Evolutionary conservation across 2,113 vertebrate genomes (phyloP), one percentile per base, ranked within the genome.

Genomic region (Psittacara wagleri): DNA sequence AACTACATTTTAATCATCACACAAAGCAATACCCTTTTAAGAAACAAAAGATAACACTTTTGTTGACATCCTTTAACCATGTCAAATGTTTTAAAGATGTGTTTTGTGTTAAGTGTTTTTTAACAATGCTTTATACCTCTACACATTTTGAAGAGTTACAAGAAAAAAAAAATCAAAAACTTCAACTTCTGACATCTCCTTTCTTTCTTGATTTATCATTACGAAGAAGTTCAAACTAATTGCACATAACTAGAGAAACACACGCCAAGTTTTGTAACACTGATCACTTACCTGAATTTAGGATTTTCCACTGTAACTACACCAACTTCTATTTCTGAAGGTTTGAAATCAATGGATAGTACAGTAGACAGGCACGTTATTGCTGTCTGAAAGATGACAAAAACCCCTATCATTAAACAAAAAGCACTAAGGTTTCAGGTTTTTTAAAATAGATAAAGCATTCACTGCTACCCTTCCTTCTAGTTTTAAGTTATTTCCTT

Each of bases 321-420:
- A 93, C 98, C 99, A 94, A 99, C 98, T 98, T 99, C 99, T 79
- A 99, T 98, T 98, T 99, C 99, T 95, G 99, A 99, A 93, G 99
- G 99, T 96, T 99, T 99, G 98, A 99, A 99, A 97, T 99, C 99
- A 96, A 99, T 99, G 79, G 99, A 99, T 66, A 99, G 98, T 91
- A 99, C 99, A 83, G 99, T 99, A 92, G 99, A 99, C 93, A 99
- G 98, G 96, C 99, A 99, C 31, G 99, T 99, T 97, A 99, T 99
- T 39, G 99, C 99, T 59, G 99, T 99, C 99, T 99, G 96, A 90
- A 96, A 92, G 48, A 94, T 3, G 17, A 84, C 35, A 64, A 92
- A 86, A 62, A 2, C 2, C 2, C 5, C 8, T 10, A 57, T 55
- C 37, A 88, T 87, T 86, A 85, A 83, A 67, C 61, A 80, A 46